Base-by-base conservation (phyloP, 53 echinoderm and acorn worm species). In the Apostichopus leukothele region DNA sequence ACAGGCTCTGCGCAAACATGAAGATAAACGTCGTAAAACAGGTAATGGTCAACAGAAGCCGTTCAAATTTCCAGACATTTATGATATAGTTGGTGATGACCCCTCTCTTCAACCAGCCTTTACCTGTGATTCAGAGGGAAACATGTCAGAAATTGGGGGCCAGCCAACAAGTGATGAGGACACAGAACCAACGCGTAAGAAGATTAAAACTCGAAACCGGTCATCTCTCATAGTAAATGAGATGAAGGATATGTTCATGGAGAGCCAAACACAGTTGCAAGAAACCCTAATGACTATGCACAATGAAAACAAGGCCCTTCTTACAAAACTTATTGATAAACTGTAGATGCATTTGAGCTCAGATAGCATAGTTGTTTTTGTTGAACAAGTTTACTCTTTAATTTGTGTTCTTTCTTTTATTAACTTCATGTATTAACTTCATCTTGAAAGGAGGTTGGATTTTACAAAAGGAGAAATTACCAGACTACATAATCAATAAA, bases 61-160 rank as follows among this genome's bases (percentile, higher is more conserved):
- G 5, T 67, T 85, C 85, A 85, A 85, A 3, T 85, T 26, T 67
- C 5, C 39, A 55, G 84, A 85, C 21, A 16, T 85, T 63, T 85
- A 66, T 85, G 85, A 85, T 50, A 67, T 85, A 22, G 67, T 39
- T 66, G 67, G 85, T 21, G 85, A 85, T 85, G 85, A 85, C 18
- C 85, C 85, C 7, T 54, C 84, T 21, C 67, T 85, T 63, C 85
- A 85, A 20, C 84, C 84, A 16, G 63, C 67, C 13, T 84, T 63
- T 57, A 84, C 84, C 12, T 63, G 55, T 9, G 3, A 55, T 55
- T 55, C 55, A 55, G 55, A 55, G 9, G 55, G 55, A 55, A 55
- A 55, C 9, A 9, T 55, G 6, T 55, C 7, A 6, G 55, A 55
- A 55, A 9, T 8, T 55, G 55, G 55, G 9, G 55, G 55, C 25